Base-by-base conservation (phyloP, 2,888 invertebrate genomes). In the Tenthredo scrophulariae region DNA sequence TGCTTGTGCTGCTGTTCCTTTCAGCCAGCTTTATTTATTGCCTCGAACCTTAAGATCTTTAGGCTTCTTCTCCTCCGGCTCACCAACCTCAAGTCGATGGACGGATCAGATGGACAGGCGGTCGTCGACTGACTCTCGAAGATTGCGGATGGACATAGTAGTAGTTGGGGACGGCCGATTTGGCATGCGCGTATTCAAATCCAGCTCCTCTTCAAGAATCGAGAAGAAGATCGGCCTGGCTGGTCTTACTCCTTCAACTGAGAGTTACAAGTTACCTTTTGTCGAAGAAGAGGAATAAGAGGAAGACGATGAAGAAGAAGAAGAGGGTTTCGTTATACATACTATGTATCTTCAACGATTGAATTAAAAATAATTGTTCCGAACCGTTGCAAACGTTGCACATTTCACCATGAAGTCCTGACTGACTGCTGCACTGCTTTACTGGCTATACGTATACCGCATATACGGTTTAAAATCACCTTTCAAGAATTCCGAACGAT, bases 161-260 rank as follows among this genome's bases (percentile, higher is more conserved):
- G 67, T 33, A 67, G 67, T 67, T 67, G 33, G 15, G 29, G 74
- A 40, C 43, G 74, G 74, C 74, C 74, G 74, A 89, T 91, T 91
- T 91, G 91, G 91, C 91, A 91, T 91, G 90, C 90, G 90, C 89
- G 91, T 92, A 92, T 92, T 92, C 92, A 92, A 91, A 91, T 92
- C 89, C 67, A 54, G 0, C 54, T 54, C 54, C n/a, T 54, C 33
- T 67, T 67, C 29, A 67, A 67, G 67, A 67, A 67, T 67, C 67
- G 70, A 82, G 74, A 70, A 72, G 54, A 54, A 54, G 54, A 54
- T 54, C 54, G 54, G 54, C n/a, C 54, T n/a, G 54, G 54, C 50
- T 18, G 50, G 50, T 50, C 50, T 50, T 50, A 50, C 50, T 50
- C 18, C 50, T 50, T 50, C 50, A 50, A 15, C 50, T 18, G 6